Conservation (phyloP, 2,113 vertebrate species). For the Nibea albiflora region DNA sequence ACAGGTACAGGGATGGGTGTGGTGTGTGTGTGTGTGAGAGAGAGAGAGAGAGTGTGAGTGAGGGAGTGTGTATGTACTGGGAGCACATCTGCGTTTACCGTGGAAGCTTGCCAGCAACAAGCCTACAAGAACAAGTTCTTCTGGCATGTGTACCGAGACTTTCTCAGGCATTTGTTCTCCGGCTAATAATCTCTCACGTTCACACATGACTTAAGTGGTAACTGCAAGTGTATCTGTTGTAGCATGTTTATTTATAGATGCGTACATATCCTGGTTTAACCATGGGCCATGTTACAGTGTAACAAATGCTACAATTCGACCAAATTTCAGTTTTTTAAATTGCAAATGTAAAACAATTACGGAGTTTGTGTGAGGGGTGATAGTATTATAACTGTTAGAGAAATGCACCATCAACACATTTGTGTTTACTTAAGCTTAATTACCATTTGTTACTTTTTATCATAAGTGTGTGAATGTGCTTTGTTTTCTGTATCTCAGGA, state of each 20-base stretch:
- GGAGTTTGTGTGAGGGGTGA: not conserved
- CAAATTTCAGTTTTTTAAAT: not conserved
- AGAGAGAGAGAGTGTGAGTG: no score
- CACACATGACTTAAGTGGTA: not conserved
- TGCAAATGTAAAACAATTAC: not conserved
- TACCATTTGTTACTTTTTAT: no score
- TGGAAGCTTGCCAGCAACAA: not conserved
- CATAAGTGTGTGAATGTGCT: not conserved
- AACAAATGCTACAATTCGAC: no score
- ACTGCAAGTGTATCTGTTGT: not conserved
- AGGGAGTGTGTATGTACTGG: not conserved
- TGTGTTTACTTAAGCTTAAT: no score
- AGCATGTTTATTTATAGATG: not conserved
- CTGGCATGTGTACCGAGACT: not conserved
- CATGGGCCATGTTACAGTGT: not conserved
- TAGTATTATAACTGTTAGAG: no score
- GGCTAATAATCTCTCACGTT: no score
- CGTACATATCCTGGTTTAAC: not conserved
- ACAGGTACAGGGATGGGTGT: constrained; percentile 79
- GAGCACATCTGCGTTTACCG: not conserved
- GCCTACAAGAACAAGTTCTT: not conserved
- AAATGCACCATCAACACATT: no score
- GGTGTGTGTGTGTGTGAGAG: constrained; percentile 50
- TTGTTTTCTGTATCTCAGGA: constrained; percentile 1
- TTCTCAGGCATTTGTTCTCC: not conserved